A percentile compares a stretch with the other conserved stretches of the same genome.
Evolutionary conservation across 2,797 vertebrate species (phyloP).

Genomic region (Macrochelys suwanniensis): DNA sequence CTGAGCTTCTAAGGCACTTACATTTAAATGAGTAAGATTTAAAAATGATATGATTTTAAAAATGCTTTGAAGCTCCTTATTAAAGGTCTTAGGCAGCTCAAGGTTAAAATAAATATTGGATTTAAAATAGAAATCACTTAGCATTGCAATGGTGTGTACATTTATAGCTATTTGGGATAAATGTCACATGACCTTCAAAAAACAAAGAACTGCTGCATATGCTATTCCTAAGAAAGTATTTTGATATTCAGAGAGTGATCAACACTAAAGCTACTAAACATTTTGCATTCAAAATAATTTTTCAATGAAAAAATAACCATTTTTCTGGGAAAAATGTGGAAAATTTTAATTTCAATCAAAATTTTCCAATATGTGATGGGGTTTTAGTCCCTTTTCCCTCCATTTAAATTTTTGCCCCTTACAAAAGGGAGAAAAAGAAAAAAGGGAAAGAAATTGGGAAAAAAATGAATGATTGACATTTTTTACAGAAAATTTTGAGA

Average conservation of each 20-base stretch:
- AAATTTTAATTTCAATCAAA: not conserved
- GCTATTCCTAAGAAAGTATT: not conserved
- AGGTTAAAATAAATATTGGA: slow-evolving; percentile 79
- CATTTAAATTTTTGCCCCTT: not conserved
- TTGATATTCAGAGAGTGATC: not conserved
- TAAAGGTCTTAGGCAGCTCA: slow-evolving; percentile 73
- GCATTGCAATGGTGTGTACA: slow-evolving; percentile 53
- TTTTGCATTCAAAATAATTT: not conserved
- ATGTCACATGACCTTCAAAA: slow-evolving; percentile 70
- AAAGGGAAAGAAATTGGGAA: not conserved
- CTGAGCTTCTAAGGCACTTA: slow-evolving; percentile 77
- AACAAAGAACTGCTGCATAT: not conserved
- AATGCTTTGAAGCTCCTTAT: slow-evolving; percentile 74
- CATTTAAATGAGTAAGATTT: slow-evolving; percentile 81
- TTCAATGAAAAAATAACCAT: not conserved
- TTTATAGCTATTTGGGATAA: slow-evolving; percentile 59
- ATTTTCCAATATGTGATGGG: not conserved
- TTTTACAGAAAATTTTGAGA: not conserved
- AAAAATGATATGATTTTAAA: slow-evolving; percentile 75
- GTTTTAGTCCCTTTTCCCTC: not conserved
- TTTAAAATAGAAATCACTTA: slow-evolving; percentile 70
- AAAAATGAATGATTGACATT: not conserved
- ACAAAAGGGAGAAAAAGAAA: not conserved
- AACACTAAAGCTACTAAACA: rapidly evolving
- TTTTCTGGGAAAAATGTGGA: not conserved